These are phyloP conservation scores for Agrotis puta DNA, from an alignment of 2,888 invertebrate species.

Conservation along the genomic window DNA sequence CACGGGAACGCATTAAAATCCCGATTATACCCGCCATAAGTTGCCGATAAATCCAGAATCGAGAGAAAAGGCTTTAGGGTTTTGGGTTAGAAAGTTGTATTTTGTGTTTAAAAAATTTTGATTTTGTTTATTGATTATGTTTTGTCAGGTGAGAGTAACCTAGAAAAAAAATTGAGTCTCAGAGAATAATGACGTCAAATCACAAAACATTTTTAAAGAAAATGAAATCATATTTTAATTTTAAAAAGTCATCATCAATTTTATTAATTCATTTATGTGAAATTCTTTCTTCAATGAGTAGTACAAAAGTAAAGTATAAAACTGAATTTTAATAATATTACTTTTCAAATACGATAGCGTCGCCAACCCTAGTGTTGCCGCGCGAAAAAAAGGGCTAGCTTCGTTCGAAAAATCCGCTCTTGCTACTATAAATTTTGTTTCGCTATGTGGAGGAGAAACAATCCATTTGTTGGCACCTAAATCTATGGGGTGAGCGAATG, in stretches of 20 bases:
- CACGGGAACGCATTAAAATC: constrained; percentile 87
- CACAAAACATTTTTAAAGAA: neutral
- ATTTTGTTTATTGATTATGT: neutral
- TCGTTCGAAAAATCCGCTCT: constrained; percentile 76
- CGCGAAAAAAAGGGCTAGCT: constrained; percentile 60
- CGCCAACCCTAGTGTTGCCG: constrained; percentile 59
- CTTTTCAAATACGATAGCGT: neutral
- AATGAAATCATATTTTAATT: too few species aligned
- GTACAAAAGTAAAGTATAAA: neutral
- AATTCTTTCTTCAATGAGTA: too few species aligned
- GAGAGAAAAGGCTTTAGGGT: constrained; percentile 76
- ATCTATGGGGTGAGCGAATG: constrained; percentile 82
- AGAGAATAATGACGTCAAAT: too few species aligned
- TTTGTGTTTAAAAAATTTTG: neutral
- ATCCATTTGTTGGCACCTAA: constrained; percentile 87
- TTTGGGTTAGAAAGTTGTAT: constrained; percentile 26
- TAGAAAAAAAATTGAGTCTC: neutral
- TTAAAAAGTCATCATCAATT: too few species aligned
- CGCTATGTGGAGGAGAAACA: constrained; percentile 82
- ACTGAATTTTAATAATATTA: neutral
- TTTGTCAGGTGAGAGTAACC: neutral
- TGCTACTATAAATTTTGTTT: constrained; percentile 83
- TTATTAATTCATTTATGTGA: too few species aligned
- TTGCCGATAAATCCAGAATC: constrained; percentile 88
- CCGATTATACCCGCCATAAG: constrained; percentile 89